A percentile compares a stretch with the other conserved stretches of the same genome.
These are phyloP conservation scores for Centropus unirufus DNA, from an alignment of 2,113 vertebrate genomes.

Conservation along the genomic window DNA sequence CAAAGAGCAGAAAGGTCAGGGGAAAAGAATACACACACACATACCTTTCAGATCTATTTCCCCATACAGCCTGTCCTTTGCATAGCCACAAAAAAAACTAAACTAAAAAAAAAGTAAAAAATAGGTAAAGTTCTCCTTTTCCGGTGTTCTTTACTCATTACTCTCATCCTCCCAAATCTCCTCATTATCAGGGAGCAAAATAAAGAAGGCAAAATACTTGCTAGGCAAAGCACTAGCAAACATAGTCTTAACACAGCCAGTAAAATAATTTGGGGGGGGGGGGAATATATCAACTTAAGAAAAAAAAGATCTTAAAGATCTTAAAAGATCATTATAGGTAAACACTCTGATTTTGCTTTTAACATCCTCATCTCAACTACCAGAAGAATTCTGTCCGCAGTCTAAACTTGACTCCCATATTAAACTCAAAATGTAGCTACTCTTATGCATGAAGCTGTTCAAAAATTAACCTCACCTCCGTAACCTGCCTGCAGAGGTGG, in stretches of 20 bases:
- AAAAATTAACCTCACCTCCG: not conserved
- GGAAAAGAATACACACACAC: not conserved
- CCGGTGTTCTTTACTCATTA: not conserved
- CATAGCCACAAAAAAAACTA: not conserved
- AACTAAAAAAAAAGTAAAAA: too few species aligned
- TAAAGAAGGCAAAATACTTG: not conserved
- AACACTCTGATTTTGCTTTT: not conserved
- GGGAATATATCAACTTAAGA: not conserved
- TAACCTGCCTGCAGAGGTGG: not conserved
- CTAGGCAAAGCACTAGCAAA: not conserved
- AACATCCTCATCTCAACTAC: not conserved
- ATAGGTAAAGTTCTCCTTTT: not conserved
- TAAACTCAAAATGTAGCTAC: not conserved
- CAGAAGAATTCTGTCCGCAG: not conserved
- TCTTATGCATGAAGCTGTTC: not conserved
- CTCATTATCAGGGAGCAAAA: not conserved
- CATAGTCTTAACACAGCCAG: not conserved
- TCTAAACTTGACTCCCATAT: not conserved
- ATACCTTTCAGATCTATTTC: not conserved
- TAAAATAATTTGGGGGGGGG: not conserved
- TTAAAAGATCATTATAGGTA: not conserved
- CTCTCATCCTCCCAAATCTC: not conserved
- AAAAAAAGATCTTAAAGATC: not conserved
- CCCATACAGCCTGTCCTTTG: not conserved
- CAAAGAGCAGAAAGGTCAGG: not conserved